These are phyloP conservation scores for Heliconius nattereri DNA, from an alignment of 1,140 invertebrate species.

Conservation along the genomic window DNA sequence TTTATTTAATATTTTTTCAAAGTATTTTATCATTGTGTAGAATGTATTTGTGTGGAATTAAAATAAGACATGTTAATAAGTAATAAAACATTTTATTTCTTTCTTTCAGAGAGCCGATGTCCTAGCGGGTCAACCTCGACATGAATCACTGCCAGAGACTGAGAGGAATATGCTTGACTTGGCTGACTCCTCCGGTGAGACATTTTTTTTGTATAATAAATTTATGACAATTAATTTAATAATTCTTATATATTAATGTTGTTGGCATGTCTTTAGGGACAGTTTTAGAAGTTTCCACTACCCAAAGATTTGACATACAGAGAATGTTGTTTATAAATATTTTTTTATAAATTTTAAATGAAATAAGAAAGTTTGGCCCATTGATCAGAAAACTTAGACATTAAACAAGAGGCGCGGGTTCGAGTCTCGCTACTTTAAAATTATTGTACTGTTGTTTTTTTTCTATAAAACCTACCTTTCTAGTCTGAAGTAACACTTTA, in stretches of 20 bases:
- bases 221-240: neutral
- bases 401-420: too few relatives aligned
- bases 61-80: neutral
- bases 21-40: slow-evolving; percentile 33
- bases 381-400: too few relatives aligned
- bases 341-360: too few relatives aligned
- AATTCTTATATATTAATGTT: neutral
- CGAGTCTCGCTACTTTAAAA: too few relatives aligned
- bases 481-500: too few relatives aligned
- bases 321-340: too few relatives aligned
- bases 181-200: slow-evolving; percentile 64
- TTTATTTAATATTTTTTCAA: slow-evolving; percentile 25
- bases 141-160: slow-evolving; percentile 67
- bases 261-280: too few relatives aligned
- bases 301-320: too few relatives aligned
- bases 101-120: slow-evolving; percentile 60
- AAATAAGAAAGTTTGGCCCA: too few relatives aligned
- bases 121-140: slow-evolving; percentile 53
- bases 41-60: slow-evolving; percentile 13
- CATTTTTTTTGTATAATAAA: neutral
- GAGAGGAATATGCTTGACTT: slow-evolving; percentile 67
- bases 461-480: too few relatives aligned
- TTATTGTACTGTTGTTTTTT: too few relatives aligned
- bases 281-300: too few relatives aligned
- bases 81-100: slow-evolving; percentile 24